Conservation (phyloP, 2,797 vertebrate species). For the Leucoraja ocellata region DNA sequence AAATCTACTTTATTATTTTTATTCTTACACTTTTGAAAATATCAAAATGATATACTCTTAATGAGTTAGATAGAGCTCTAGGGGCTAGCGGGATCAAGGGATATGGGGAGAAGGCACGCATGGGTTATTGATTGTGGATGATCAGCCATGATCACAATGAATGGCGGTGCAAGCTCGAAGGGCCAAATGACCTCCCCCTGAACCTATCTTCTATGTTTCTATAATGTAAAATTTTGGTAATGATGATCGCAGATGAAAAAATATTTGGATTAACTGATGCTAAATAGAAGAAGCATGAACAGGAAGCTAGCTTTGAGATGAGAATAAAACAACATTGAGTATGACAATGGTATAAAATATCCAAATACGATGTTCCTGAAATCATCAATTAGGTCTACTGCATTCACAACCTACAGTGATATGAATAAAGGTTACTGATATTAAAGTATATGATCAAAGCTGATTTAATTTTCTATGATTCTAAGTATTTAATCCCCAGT, state of each 20-base stretch:
- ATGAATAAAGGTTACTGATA: neutral
- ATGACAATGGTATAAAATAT: neutral
- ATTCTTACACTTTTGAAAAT: neutral
- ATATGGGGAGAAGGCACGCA: too few species aligned
- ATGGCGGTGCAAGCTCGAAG: too few species aligned
- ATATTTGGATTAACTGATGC: neutral
- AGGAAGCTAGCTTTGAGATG: neutral
- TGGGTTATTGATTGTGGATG: too few species aligned
- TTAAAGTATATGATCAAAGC: neutral
- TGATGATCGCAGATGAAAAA: neutral
- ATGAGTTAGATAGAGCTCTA: too few species aligned
- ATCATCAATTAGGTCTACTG: neutral
- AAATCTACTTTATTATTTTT: neutral
- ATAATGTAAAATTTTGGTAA: neutral
- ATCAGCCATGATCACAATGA: too few species aligned
- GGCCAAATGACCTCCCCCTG: too few species aligned
- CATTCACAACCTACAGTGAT: neutral
- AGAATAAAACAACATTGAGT: neutral
- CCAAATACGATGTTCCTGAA: neutral
- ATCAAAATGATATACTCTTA: neutral
- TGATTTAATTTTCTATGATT: neutral
- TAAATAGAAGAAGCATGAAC: neutral
- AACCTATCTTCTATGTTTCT: too few species aligned
- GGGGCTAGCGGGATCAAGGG: too few species aligned
- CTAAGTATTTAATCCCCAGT: neutral